Conservation (phyloP, 1,140 invertebrate genomes). For the Philotrypesis tridentata region DNA sequence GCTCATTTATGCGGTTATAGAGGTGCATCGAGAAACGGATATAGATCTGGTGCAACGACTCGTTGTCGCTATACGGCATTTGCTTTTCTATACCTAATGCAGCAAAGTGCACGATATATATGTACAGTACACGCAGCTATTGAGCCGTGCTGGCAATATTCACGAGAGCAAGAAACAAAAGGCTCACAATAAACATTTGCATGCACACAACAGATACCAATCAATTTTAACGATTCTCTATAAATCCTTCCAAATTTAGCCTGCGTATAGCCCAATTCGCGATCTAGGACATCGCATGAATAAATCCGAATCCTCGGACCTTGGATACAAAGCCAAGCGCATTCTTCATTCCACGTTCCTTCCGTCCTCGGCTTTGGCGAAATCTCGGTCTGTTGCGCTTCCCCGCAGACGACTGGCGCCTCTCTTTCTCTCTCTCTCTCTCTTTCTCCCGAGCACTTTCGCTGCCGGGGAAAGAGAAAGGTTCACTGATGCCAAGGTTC, state of each 20-base stretch:
- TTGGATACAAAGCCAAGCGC: background rate
- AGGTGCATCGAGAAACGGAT: too few relatives aligned
- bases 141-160: too few relatives aligned
- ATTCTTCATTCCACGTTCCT: background rate
- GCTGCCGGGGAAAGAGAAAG: background rate
- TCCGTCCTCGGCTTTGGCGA: background rate
- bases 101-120: too few relatives aligned
- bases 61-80: too few relatives aligned
- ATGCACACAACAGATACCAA: too few relatives aligned
- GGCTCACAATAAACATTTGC: too few relatives aligned
- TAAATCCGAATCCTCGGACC: background rate
- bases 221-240: background rate
- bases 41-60: too few relatives aligned
- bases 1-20: too few relatives aligned
- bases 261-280: background rate
- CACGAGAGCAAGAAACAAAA: too few relatives aligned
- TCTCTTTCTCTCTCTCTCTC: too few relatives aligned
- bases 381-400: constrained; percentile 2
- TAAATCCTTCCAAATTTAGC: background rate
- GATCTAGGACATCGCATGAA: background rate
- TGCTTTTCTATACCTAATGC: too few relatives aligned
- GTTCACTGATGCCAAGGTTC: constrained; percentile 49
- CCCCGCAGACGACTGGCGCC: background rate
- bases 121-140: too few relatives aligned
- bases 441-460: constrained; percentile 26